Evolutionary conservation across 2,113 vertebrate genomes (phyloP).

Genomic region (Colaptes auratus): DNA sequence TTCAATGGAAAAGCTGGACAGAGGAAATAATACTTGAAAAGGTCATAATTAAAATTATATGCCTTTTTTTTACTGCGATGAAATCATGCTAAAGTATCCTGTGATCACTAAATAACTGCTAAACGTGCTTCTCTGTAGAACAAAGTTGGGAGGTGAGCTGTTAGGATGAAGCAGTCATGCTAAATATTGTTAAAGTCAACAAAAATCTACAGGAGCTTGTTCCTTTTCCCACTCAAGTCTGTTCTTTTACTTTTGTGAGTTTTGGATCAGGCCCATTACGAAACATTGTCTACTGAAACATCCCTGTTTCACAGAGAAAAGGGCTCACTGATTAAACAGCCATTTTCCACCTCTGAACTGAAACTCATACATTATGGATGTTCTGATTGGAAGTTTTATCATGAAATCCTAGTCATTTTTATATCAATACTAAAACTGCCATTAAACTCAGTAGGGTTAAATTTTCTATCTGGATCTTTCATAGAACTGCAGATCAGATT

Average conservation of each 20-base stretch:
- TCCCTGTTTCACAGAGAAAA: neutral
- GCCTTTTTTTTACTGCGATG: neutral
- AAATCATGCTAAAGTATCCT: neutral
- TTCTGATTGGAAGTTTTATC: constrained; percentile 24
- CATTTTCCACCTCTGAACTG: constrained; percentile 25
- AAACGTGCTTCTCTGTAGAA: neutral
- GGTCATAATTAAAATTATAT: neutral
- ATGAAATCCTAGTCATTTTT: constrained; percentile 2
- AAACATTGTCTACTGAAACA: neutral
- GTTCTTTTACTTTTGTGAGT: neutral
- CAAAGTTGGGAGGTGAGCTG: neutral
- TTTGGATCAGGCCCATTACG: neutral
- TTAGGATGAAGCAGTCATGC: neutral
- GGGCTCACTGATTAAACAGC: constrained; percentile 7
- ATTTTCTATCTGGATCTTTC: constrained; percentile 5
- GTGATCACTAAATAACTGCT: neutral
- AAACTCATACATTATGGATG: constrained; percentile 39
- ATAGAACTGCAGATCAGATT: constrained; percentile 19
- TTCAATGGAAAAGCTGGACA: neutral
- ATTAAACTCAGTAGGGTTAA: constrained; percentile 15
- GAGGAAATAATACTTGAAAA: neutral
- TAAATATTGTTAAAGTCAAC: neutral
- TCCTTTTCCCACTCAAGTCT: neutral
- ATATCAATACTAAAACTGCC: neutral
- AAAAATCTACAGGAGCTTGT: neutral